phyloP scores from a whole-genome alignment of 2,888 invertebrate species.

The Apantesis nais region DNA sequence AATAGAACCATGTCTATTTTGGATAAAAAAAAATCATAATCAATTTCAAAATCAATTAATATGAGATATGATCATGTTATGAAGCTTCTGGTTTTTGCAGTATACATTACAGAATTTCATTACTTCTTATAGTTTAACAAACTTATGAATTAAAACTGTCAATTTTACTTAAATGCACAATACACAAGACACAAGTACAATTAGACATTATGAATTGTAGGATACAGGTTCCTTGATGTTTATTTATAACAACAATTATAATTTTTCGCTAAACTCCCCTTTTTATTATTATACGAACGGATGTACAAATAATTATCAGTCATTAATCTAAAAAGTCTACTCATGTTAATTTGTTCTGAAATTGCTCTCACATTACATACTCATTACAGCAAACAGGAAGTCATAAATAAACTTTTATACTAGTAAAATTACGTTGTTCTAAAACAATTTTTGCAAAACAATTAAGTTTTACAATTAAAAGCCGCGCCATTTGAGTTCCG shows the following conservation, averaged over 20 bases:
- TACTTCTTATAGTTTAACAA: not conserved
- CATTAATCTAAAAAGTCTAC: constrained; percentile 37
- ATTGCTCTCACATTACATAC: constrained; percentile 43
- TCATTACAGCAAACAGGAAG: constrained; percentile 54
- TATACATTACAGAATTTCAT: too few relatives aligned
- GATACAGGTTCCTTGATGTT: not conserved
- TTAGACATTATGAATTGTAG: too few relatives aligned
- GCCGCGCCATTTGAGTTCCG: constrained; percentile 50
- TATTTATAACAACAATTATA: not conserved
- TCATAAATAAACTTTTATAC: constrained; percentile 52
- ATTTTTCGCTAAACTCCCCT: not conserved
- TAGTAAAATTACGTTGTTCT: constrained; percentile 51
- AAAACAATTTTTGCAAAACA: constrained; percentile 61
- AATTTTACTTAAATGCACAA: not conserved
- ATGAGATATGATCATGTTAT: too few relatives aligned
- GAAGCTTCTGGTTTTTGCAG: too few relatives aligned
- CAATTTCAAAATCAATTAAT: too few relatives aligned
- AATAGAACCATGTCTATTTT: too few relatives aligned
- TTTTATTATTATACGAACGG: constrained; percentile 7
- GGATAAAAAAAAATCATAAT: too few relatives aligned
- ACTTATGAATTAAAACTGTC: not conserved
- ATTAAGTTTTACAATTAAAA: constrained; percentile 73
- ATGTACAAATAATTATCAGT: constrained; percentile 34
- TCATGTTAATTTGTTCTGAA: constrained; percentile 42
- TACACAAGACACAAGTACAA: too few relatives aligned